Evolutionary conservation across 2,888 invertebrate species (phyloP).

Genomic region (Latrodectus elegans): DNA sequence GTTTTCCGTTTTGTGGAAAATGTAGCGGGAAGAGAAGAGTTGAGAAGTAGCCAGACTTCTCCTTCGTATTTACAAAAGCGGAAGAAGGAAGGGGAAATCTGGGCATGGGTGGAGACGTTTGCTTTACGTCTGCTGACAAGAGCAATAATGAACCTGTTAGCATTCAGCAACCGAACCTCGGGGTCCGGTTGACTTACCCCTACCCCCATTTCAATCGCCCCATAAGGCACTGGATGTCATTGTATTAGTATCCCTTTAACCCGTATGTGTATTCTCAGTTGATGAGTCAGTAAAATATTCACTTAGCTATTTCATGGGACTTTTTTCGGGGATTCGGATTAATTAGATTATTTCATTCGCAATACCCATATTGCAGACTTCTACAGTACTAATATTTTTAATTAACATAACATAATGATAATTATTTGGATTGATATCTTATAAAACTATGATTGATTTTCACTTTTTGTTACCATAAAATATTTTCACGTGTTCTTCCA

Average conservation of each 20-base stretch:
- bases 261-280: too few species aligned
- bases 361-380: too few species aligned
- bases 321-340: too few species aligned
- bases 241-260: not conserved
- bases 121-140: constrained; percentile 52
- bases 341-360: too few species aligned
- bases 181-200: constrained; percentile 7
- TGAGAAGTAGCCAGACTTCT: not conserved
- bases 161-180: constrained; percentile 54
- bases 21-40: constrained; percentile 7
- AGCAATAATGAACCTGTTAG: constrained; percentile 63
- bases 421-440: too few species aligned
- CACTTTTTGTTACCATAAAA: too few species aligned
- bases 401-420: too few species aligned
- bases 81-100: not conserved
- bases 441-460: too few species aligned
- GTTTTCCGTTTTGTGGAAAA: constrained; percentile 47
- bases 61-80: constrained; percentile 37
- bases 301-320: too few species aligned
- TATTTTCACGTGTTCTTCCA: too few species aligned
- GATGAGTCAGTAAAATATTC: too few species aligned
- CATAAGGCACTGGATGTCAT: not conserved
- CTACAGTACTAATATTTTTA: too few species aligned
- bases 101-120: constrained; percentile 15
- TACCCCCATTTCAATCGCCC: not conserved